Evolutionary conservation across 2,797 vertebrate genomes (phyloP), one percentile per base, ranked within the genome.

Genomic region (Lacerta agilis): DNA sequence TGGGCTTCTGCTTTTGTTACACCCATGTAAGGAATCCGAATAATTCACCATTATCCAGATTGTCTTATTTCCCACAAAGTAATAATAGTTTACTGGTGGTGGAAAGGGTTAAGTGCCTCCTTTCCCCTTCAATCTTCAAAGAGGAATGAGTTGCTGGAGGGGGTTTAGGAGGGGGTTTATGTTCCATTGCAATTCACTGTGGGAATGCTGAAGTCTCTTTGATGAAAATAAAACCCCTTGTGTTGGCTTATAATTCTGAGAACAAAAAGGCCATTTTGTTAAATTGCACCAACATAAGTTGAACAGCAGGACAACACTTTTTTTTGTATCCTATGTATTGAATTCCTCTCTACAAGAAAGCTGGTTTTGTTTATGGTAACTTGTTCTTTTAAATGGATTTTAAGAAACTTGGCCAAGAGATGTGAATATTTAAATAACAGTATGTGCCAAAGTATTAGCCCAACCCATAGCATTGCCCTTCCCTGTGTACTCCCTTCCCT

Each of bases 241-340:
- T 94, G 94, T 94, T 92, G 80, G 92, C 82, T 78, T 92, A 79
- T 93, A 93, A 91, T 94, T 90, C 88, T 61, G 85, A 92, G 94
- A 94, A 96, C 94, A 96, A 96, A 91, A 94, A 81, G 90, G 83
- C 87, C 91, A 8, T 95, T 96, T 94, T 95, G 90, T 93, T 94
- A 90, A 93, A 94, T 93, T 94, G 92, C 93, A 89, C 90, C 72
- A 64, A 27, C 36, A 79, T 76, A 90, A 90, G 55, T 80, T 87
- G 83, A 84, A 36, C n/a, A 7, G 43, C 87, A 45, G 85, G 92
- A 92, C 79, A 82, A 91, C 92, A 94, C 18, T 29, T 94, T 93
- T 92, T 94, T 94, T 91, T 93, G 94, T 93, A 89, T 91, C 88
- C 38, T 86, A 82, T 90, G 75, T 92, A 86, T 95, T 93, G 86